A percentile compares a stretch with the other conserved stretches of the same genome.
Evolutionary conservation across 2,888 invertebrate genomes (phyloP).

Genomic region (Diarsia brunnea): DNA sequence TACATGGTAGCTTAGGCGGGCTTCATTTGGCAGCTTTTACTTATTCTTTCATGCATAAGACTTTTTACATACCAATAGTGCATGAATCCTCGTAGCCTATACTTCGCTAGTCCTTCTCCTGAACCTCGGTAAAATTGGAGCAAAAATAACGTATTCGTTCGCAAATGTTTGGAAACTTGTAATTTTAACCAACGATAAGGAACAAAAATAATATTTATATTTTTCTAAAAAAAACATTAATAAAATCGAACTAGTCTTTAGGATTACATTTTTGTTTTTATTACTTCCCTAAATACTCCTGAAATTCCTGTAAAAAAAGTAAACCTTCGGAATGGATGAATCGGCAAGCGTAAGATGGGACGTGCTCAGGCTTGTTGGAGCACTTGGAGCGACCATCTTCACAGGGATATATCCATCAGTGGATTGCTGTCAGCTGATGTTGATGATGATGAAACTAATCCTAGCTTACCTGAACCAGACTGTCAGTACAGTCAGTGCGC

Average conservation of each 20-base stretch:
- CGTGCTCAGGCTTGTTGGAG: no score
- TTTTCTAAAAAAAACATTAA: slow-evolving; percentile 58
- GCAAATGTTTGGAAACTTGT: slow-evolving; percentile 22
- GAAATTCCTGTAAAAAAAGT: neutral
- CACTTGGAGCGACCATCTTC: no score
- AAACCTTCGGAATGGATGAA: no score
- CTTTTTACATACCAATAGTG: no score
- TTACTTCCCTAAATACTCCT: slow-evolving; percentile 1
- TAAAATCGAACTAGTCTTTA: slow-evolving; percentile 69
- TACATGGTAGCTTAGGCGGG: neutral
- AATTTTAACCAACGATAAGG: slow-evolving; percentile 33
- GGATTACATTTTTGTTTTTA: slow-evolving; percentile 48
- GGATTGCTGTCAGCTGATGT: no score
- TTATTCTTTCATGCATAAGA: neutral
- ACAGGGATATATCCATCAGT: no score
- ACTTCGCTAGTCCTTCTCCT: neutral
- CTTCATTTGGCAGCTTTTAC: neutral
- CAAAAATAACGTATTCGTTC: slow-evolving; percentile 9
- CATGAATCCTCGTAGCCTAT: neutral
- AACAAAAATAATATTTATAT: slow-evolving; percentile 60
- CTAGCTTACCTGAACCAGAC: neutral
- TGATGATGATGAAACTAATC: no score
- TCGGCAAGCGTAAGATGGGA: no score
- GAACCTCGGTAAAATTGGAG: neutral
- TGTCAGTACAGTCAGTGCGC: neutral